Evolutionary conservation across 2,888 invertebrate genomes (phyloP).

Genomic region (Pheosia tremula): DNA sequence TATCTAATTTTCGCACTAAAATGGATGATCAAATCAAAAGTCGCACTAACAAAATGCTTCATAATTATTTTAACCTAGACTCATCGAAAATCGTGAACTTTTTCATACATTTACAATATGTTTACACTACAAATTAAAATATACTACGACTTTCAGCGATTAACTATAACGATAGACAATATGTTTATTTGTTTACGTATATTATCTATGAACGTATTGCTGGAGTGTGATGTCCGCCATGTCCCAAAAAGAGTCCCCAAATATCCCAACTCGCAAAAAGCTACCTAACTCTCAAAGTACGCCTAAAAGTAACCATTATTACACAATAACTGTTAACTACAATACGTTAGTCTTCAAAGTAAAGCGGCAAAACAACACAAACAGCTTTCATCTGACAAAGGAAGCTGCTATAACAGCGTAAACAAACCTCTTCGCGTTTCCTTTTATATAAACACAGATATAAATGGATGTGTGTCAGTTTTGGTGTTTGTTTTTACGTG

Average conservation of each 20-base stretch:
- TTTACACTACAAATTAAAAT: no score
- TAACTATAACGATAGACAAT: no score
- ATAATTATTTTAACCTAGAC: no score
- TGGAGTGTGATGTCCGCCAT: no score
- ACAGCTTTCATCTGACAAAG: slow-evolving; percentile 30
- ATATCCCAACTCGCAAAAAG: neutral
- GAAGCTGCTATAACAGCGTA: slow-evolving; percentile 20
- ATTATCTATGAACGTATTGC: no score
- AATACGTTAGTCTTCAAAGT: slow-evolving; percentile 3
- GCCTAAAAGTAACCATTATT: slow-evolving; percentile 2
- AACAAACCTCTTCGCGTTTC: slow-evolving; percentile 38
- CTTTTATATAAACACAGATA: slow-evolving; percentile 19
- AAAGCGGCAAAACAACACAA: slow-evolving; percentile 16
- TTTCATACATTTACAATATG: no score
- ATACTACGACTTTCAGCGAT: no score
- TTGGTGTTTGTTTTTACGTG: slow-evolving; percentile 2
- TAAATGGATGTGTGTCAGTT: slow-evolving; percentile 11
- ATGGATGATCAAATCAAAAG: neutral
- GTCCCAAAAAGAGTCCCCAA: neutral
- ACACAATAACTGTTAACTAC: slow-evolving; percentile 1
- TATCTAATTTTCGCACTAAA: neutral
- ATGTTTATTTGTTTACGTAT: no score
- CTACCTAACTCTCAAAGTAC: neutral
- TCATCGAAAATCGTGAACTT: no score
- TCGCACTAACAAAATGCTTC: no score